These are phyloP conservation scores for Enoplosus armatus DNA, from an alignment of 2,797 vertebrate genomes.

Conservation along the genomic window DNA sequence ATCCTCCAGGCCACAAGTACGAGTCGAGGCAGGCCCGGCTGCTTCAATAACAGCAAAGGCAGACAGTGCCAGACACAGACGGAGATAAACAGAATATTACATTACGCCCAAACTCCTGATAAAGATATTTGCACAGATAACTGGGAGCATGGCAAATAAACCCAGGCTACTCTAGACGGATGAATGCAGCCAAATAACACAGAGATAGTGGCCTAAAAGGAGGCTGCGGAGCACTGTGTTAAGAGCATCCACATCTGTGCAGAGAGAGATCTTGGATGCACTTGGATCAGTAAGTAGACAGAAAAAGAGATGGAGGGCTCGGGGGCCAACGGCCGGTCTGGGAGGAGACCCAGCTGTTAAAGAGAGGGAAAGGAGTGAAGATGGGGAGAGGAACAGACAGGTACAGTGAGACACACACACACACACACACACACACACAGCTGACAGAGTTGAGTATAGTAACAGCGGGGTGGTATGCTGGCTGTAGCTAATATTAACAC, in stretches of 20 bases:
- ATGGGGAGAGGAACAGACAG: conserved; percentile 67
- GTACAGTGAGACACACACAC: conserved; percentile 56
- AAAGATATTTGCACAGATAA: conserved; percentile 52
- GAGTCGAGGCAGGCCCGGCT: conserved; percentile 61
- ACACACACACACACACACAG: conserved; percentile 66
- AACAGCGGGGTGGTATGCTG: conserved; percentile 81
- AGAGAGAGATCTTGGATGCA: conserved; percentile 27
- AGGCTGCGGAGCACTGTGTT: conserved; percentile 1
- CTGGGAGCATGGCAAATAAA: conserved; percentile 28
- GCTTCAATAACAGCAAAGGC: conserved; percentile 49
- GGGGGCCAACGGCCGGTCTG: conserved; percentile 8
- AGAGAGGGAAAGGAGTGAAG: conserved; percentile 49
- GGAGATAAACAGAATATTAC: conserved; percentile 71
- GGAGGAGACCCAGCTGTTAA: conserved; percentile 63
- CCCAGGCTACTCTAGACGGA: conserved; percentile 28
- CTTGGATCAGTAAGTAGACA: conserved; percentile 30
- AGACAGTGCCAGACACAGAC: conserved; percentile 51
- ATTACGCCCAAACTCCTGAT: conserved; percentile 67
- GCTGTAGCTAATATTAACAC: conserved; percentile 86
- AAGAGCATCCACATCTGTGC: conserved; percentile 33
- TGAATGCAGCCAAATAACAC: conserved; percentile 44
- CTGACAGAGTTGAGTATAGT: conserved; percentile 84
- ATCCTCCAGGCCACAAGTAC: conserved; percentile 40
- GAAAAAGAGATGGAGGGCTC: conserved; percentile 9
- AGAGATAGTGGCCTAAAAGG: conserved; percentile 34